Evolutionary conservation across 2,888 invertebrate species (phyloP), one percentile per base, ranked within the genome.

Genomic region (Cryptus armator): DNA sequence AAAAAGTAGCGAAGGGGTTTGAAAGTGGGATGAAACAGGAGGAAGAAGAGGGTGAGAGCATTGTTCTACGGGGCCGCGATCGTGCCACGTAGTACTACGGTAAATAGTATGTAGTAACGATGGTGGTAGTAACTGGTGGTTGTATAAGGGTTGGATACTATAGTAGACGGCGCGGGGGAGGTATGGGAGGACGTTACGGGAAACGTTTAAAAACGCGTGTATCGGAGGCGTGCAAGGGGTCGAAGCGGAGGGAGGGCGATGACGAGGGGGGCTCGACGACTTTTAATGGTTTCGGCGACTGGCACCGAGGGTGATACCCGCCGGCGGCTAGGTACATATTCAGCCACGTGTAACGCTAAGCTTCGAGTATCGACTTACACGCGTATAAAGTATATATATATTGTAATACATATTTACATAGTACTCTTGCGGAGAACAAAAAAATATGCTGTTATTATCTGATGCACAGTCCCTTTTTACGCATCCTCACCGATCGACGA

Each of bases 241-340:
- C 48, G 53, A 43, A 48, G 66, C 29, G 80, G 67, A 72, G 62
- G 78, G 71, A 76, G 67, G 67, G 68, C 32, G 67, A 82, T 81
- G 80, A 85, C 79, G 77, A 59, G 72, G 62, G 80, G 66, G 85
- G 78, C 86, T 81, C 80, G 87, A 83, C 82, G 88, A 89, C 88
- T 90, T 90, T 90, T 89, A 90, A 91, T 89, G 89, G 89, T 89
- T 89, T 87, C 89, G 91, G 92, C 87, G 92, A 90, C 92, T 93
- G 93, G 93, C 91, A 93, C 92, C 91, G 90, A 91, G 91, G 90
- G 91, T 92, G 92, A 92, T 91, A 92, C 92, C 86, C 82, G 77
- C 86, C 81, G 84, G 83, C 87, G 87, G 89, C 88, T 87, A 86
- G 86, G 62, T 62, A 62, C 62, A 62, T 32, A 62, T 62, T 62